Conservation (phyloP, 2,888 invertebrate genomes). For the Dastarcus helophoroides region DNA sequence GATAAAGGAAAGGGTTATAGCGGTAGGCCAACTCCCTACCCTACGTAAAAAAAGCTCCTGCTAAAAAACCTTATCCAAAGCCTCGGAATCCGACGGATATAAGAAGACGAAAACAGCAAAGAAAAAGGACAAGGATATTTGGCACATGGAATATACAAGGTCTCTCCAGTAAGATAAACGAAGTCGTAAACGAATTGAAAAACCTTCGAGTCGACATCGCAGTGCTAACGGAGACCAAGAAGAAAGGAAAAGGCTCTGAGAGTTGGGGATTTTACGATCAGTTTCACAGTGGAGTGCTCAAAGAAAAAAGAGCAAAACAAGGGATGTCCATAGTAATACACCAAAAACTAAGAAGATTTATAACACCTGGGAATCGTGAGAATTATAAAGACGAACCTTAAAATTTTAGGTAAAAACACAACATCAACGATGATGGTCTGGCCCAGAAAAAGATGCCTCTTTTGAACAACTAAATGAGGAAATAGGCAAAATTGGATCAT, state of each 20-base stretch:
- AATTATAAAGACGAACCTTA: slow-evolving; percentile 5
- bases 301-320: slow-evolving; percentile 9
- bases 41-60: slow-evolving; percentile 1
- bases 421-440: slow-evolving; percentile 1
- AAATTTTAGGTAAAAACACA: slow-evolving; percentile 4
- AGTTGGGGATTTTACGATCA: slow-evolving; percentile 10
- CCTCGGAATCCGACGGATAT: slow-evolving; percentile 6
- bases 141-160: slow-evolving; percentile 7
- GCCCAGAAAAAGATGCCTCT: slow-evolving; percentile 5
- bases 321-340: slow-evolving; percentile 11
- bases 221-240: slow-evolving; percentile 11
- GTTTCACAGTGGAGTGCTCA: slow-evolving; percentile 11
- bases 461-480: slow-evolving; percentile 8
- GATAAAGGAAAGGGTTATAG: too few relatives aligned
- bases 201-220: not conserved
- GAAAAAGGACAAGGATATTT: slow-evolving; percentile 6
- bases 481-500: slow-evolving; percentile 3
- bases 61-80: slow-evolving; percentile 4
- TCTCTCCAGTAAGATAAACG: slow-evolving; percentile 3
- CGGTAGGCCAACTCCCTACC: slow-evolving; percentile 1
- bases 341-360: slow-evolving; percentile 7
- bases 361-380: slow-evolving; percentile 2
- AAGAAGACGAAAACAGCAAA: slow-evolving; percentile 1
- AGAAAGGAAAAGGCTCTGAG: slow-evolving; percentile 11
- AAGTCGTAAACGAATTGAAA: slow-evolving; percentile 1